These are phyloP conservation scores for Phoenicopterus ruber DNA, from an alignment of 2,113 vertebrate species.

Conservation along the genomic window DNA sequence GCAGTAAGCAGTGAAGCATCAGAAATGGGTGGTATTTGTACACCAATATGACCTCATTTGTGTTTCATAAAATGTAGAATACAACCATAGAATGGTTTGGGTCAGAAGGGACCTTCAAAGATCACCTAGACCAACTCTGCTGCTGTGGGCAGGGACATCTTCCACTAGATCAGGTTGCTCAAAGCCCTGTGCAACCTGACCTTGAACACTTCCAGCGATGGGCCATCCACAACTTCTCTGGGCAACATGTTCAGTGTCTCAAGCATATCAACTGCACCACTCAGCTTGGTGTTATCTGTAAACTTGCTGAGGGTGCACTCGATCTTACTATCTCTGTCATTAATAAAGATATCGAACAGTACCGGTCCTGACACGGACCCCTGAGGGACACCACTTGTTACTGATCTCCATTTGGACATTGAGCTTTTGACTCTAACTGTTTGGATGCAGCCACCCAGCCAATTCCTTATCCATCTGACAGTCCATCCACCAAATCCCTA, in stretches of 20 bases:
- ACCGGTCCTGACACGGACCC: fast-evolving
- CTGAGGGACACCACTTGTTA: background rate
- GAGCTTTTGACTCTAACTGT: background rate
- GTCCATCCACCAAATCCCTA: background rate
- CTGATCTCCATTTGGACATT: background rate
- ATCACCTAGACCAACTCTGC: background rate
- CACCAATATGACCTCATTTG: background rate
- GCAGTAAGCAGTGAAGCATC: background rate
- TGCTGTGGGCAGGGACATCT: background rate
- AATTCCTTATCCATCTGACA: background rate
- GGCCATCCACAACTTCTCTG: no score
- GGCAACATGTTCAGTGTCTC: background rate
- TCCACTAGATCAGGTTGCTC: background rate
- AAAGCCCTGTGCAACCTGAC: background rate
- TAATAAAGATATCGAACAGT: background rate
- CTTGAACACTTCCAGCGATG: background rate
- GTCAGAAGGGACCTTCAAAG: background rate
- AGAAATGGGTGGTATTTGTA: background rate
- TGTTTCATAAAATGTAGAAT: background rate
- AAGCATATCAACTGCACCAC: background rate
- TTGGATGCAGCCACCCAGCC: background rate
- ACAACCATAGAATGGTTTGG: background rate
- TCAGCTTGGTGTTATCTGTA: background rate
- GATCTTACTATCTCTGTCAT: background rate
- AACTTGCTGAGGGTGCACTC: background rate